phyloP scores from a whole-genome alignment of 1,140 invertebrate genomes.

The Diorhabda carinulata region DNA sequence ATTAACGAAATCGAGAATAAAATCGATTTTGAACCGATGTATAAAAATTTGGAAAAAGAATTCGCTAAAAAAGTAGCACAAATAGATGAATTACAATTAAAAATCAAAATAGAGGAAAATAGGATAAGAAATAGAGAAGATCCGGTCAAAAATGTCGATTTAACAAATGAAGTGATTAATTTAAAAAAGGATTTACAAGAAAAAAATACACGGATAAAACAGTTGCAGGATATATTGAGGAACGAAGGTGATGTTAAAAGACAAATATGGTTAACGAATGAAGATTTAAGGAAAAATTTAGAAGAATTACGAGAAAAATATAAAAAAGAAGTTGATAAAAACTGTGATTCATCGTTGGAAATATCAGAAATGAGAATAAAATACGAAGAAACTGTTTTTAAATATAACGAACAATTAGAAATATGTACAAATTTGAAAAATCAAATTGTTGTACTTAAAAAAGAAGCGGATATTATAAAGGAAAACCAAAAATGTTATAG shows the following conservation, averaged over 20 bases:
- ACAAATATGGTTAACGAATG: conserved; percentile 12
- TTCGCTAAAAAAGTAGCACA: not conserved
- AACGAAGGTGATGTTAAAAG: conserved; percentile 17
- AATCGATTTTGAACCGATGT: conserved; percentile 11
- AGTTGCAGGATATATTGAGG: conserved; percentile 14
- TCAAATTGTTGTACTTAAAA: conserved; percentile 3
- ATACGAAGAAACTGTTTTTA: not conserved
- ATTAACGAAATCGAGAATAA: not conserved
- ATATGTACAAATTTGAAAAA: not conserved
- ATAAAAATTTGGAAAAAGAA: conserved; percentile 9
- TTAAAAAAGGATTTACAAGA: conserved; percentile 2
- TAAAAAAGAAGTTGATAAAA: conserved; percentile 13
- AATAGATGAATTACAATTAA: conserved; percentile 1
- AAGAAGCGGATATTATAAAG: not conserved
- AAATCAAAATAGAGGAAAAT: not conserved
- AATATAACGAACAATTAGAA: not conserved
- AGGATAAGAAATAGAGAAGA: not conserved
- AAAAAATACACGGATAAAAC: conserved; percentile 9
- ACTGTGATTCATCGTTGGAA: conserved; percentile 4
- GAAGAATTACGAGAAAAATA: conserved; percentile 5
- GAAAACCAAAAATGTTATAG: conserved; percentile 4
- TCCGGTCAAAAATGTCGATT: not conserved
- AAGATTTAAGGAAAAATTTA: conserved; percentile 3
- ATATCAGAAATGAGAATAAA: conserved; percentile 8
- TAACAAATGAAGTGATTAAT: too few species aligned